Base-by-base conservation (phyloP, 2,888 invertebrate genomes). In the Phanerotoma sp. region DNA sequence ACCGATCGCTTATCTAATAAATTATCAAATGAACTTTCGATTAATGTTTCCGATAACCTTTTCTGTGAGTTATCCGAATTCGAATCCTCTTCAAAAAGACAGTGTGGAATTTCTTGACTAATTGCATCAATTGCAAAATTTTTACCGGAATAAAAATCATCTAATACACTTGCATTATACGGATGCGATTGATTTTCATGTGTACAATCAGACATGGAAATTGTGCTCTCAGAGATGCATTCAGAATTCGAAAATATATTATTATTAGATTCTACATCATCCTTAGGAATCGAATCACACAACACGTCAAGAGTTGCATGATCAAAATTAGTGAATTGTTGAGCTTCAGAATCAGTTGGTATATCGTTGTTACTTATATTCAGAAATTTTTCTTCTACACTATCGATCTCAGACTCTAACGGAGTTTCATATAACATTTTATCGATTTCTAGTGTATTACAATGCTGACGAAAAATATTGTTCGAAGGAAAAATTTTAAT, bases 1-100 rank as follows among this genome's bases (percentile, higher is more conserved):
- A n/a, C n/a, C n/a, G n/a, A n/a, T n/a, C n/a, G n/a, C n/a, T n/a
- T n/a, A n/a, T n/a, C n/a, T n/a, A n/a, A n/a, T n/a, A n/a, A n/a
- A n/a, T n/a, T n/a, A 18, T 35, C 10, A 15, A 35, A 25, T 9
- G 13, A 10, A 37, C 7, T 20, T 7, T 45, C 32, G 15, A 47
- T 33, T 7, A 40, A 38, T 20, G 38, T 20, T 21, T 48, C 51
- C 15, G 3, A 13, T 4, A 5, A n/a, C 46, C 38, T 57, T 7
- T 41, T 53, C 11, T 47, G 25, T 22, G 32, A 30, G 20, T 48
- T 38, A 21, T 60, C 28, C 1, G 54, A 38, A 40, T 56, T 61
- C 1, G 62, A 64, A 48, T 64, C 64, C 30, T 64, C 64, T 28
- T 61, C 64, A 57, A 64, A 64, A 3, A 64, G 50, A 46, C 62